These are phyloP conservation scores for Donacobius atricapilla DNA, from an alignment of 2,113 vertebrate species.

Conservation along the genomic window DNA sequence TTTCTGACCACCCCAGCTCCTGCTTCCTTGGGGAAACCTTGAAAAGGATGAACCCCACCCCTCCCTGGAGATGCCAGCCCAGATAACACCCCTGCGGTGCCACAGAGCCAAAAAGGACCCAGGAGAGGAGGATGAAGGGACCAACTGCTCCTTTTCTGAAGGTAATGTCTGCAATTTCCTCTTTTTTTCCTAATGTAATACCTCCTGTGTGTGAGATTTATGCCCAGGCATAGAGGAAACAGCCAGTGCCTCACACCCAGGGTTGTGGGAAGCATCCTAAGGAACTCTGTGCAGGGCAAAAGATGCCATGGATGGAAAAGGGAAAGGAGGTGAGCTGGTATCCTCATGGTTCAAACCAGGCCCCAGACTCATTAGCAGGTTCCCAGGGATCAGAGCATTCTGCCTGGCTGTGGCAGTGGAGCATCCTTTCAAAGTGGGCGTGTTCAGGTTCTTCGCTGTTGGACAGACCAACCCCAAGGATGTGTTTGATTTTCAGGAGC, in stretches of 20 bases:
- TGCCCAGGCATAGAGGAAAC: not conserved
- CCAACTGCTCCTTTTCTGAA: not conserved
- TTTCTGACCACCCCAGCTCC: constrained; percentile 55
- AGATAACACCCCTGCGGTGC: not conserved
- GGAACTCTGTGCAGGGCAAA: not conserved
- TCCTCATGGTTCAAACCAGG: not conserved
- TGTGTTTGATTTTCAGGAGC: not conserved
- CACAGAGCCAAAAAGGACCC: not conserved
- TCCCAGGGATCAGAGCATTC: not conserved
- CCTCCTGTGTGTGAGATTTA: not conserved
- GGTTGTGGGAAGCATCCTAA: not conserved
- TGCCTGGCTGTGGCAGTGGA: accelerated
- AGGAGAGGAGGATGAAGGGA: not conserved
- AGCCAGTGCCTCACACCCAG: not conserved
- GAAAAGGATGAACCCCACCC: not conserved
- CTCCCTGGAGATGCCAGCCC: not conserved
- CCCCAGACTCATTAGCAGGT: not conserved
- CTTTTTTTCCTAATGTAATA: not conserved
- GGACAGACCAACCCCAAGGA: not conserved
- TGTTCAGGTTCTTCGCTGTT: not conserved
- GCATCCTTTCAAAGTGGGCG: not conserved
- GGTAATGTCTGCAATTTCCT: not conserved
- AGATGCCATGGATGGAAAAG: not conserved
- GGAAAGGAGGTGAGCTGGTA: not conserved
- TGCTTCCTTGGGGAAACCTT: constrained; percentile 54